Base-by-base conservation (phyloP, 1,140 invertebrate species). In the Cotesia typhae region DNA sequence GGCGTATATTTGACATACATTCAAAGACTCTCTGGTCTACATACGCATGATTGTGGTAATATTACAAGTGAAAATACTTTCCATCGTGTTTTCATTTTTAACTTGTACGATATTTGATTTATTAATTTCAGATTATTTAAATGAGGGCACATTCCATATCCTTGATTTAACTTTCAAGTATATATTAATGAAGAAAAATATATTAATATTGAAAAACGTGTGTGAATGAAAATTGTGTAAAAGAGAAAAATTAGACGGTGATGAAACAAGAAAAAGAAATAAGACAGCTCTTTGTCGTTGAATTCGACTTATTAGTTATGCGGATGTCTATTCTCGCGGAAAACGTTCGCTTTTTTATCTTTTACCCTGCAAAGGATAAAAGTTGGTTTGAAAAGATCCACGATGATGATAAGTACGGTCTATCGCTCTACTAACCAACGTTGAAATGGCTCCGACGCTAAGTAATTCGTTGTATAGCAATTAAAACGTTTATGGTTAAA, bases 351-450 rank as follows among this genome's bases (percentile, higher is more conserved):
- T 55, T 65, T 63, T 61, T 67, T 68, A n/a, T 64, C 57, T 52
- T 28, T 7, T 53, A 14, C 41, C 17, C 37, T 14, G 37, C 17
- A 36, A 65, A 66, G 52, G 60, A 78, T 74, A 80, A 76, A 78
- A 79, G 77, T 77, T 70, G 65, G 63, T 55, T 51, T 61, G 37
- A 4, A 55, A 41, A 59, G 67, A 70, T 74, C 41, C 38, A 47
- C 63, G 65, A 64, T 76, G 77, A 78, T 80, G 70, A 71, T 71
- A 71, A 79, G 10, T 74, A 80, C 75, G 79, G 74, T 82, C 75
- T 78, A 76, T 74, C 77, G 81, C 79, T 80, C 81, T 80, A 75
- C 77, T 82, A 79, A 77, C 72, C 79, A 80, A 80, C 76, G 78
- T 71, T 79, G 75, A 79, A 82, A 82, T 80, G 75, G 75, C 77